phyloP scores from a whole-genome alignment of 2,113 vertebrate genomes.

The Oncorhynchus masou region DNA sequence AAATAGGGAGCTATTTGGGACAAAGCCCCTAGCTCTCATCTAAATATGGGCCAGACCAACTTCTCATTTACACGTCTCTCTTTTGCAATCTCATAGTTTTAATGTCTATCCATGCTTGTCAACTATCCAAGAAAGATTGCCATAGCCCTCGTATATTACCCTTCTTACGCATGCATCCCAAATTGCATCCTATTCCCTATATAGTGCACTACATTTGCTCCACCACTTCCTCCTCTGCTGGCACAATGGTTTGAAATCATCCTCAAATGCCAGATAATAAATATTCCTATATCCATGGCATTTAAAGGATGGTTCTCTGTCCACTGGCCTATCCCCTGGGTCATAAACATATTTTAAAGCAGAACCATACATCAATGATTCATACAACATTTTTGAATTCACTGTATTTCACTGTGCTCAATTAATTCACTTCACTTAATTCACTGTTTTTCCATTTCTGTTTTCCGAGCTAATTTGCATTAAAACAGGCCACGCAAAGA shows the following conservation, averaged over 20 bases:
- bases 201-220: neutral
- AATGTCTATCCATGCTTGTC: neutral
- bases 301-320: neutral
- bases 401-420: too few relatives aligned
- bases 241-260: neutral
- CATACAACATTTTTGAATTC: too few relatives aligned
- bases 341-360: too few relatives aligned
- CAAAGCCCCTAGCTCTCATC: neutral
- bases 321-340: too few relatives aligned
- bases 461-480: too few relatives aligned
- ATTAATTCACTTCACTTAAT: too few relatives aligned
- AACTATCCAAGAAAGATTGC: slow-evolving; percentile 1
- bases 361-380: too few relatives aligned
- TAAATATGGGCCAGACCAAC: neutral
- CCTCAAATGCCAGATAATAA: neutral
- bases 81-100: neutral
- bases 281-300: neutral
- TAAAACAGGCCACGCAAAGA: neutral
- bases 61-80: neutral
- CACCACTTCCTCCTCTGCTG: neutral
- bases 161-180: neutral
- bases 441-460: too few relatives aligned
- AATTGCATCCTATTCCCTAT: slow-evolving; percentile 14
- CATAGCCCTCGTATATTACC: neutral
- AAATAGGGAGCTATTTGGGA: too few relatives aligned